Percentiles rank a stretch among this genome's conserved stretches.
Evolutionary conservation across 2,888 invertebrate genomes (phyloP).

Genomic region (Eugnorisma glareosa): DNA sequence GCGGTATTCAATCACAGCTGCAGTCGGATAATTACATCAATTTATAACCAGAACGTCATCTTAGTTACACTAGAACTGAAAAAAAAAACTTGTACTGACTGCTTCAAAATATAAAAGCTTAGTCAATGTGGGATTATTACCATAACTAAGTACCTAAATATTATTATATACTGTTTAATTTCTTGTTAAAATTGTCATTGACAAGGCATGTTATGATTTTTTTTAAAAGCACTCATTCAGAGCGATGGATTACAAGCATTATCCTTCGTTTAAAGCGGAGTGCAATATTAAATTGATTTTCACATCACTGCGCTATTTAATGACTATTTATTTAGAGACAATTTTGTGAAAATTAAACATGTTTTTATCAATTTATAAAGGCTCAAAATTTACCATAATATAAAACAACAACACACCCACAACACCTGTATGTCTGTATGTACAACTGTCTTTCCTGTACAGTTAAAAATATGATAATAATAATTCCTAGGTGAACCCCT

Average conservation of each 20-base stretch:
- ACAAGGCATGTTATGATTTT: background rate
- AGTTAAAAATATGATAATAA: background rate
- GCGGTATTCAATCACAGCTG: background rate
- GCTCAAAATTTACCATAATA: background rate
- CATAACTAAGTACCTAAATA: background rate
- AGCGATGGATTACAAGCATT: slow-evolving; percentile 75
- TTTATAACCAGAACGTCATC: background rate
- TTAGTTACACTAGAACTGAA: background rate
- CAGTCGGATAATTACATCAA: background rate
- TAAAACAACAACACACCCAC: too few species aligned
- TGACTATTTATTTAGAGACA: slow-evolving; percentile 7
- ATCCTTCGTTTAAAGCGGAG: slow-evolving; percentile 80
- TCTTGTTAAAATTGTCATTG: background rate
- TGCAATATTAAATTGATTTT: slow-evolving; percentile 71
- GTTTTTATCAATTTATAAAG: background rate
- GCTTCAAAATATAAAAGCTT: background rate
- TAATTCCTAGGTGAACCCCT: background rate
- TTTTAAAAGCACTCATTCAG: slow-evolving; percentile 80
- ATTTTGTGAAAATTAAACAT: slow-evolving; percentile 45
- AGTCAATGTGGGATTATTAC: background rate
- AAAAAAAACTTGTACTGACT: too few species aligned
- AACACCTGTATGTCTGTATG: too few species aligned
- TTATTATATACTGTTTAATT: background rate
- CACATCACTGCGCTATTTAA: slow-evolving; percentile 11
- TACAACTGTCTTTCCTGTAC: background rate